phyloP scores from a whole-genome alignment of 2,113 vertebrate species.

The Pygoscelis antarcticus region DNA sequence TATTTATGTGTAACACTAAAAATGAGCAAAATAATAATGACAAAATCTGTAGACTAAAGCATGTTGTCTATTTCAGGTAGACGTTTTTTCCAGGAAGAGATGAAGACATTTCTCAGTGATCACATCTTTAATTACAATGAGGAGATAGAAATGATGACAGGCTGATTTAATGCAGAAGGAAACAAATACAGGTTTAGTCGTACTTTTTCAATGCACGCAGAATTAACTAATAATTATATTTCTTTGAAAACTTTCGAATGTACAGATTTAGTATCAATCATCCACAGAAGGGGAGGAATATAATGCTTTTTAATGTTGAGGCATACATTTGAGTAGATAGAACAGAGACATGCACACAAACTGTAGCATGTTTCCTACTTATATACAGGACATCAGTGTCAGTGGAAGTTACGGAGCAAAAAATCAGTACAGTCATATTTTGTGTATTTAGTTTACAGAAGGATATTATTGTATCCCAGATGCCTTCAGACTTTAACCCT shows the following conservation, averaged over 20 bases:
- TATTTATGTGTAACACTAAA: conserved; percentile 22
- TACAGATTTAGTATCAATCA: neutral
- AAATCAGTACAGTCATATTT: neutral
- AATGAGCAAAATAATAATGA: conserved; percentile 18
- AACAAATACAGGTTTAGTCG: neutral
- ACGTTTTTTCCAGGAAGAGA: neutral
- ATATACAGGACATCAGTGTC: neutral
- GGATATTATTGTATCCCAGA: neutral
- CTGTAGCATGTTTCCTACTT: neutral
- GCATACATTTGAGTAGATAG: neutral
- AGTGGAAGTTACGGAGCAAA: neutral
- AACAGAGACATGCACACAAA: neutral
- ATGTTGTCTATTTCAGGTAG: neutral
- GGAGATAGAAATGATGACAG: neutral
- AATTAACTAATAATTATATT: neutral
- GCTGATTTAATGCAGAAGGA: conserved; percentile 2
- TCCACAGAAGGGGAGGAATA: neutral
- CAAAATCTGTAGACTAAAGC: conserved; percentile 42
- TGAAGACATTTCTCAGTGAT: conserved; percentile 2
- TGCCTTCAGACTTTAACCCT: neutral
- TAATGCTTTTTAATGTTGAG: neutral
- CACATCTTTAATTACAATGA: conserved; percentile 46
- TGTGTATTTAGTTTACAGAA: neutral
- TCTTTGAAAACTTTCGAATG: conserved; percentile 1
- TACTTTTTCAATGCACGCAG: neutral